Evolutionary conservation across 2,113 vertebrate species (phyloP), one percentile per base, ranked within the genome.

Genomic region (Platysternon megacephalum): DNA sequence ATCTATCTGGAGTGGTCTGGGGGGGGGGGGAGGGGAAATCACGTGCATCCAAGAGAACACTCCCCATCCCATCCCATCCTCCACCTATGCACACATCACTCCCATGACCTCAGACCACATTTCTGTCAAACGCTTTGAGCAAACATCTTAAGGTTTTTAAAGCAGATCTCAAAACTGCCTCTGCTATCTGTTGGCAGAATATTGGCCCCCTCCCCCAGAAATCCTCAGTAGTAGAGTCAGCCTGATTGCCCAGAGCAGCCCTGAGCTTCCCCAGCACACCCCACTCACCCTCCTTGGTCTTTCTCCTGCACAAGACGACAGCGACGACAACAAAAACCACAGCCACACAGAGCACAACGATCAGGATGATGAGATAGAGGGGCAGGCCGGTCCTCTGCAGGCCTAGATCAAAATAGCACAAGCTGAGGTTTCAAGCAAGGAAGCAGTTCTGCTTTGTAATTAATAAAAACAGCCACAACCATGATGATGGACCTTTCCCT

Each of bases 261-360:
- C 39, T 46, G 12, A 51, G 29, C 61, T 53, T 78, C 61, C n/a
- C 42, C 46, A 52, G 65, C 84, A 1, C 44, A 13, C 14, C 44
- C 56, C 11, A 85, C 96, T 98, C 56, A 98, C 97, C 95, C 6
- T 81, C 39, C 84, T 95, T 94, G 6, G 56, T 52, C 24, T 42
- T 83, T 49, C 94, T 87, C 53, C 35, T 78, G 78, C 24, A 82
- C 12, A 94, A 29, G 39, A 94, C 29, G 8, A 84, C 51, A 61
- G 55, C 87, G 39, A 48, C 1, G 35, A 95, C 39, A 12, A 78
- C 94, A 14, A 88, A 39, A 29, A 97, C 65, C 22, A 35, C 21
- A 1, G 22, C 11, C 35, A 39, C 95, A 35, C 85, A 92, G 78
- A 98, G 55, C 28, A 84, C 88, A 39, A 82, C 95, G 55, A 92